Percentiles rank a stretch among this genome's conserved stretches.
Evolutionary conservation across 2,797 vertebrate genomes (phyloP).

Genomic region (Lepus townsendii): DNA sequence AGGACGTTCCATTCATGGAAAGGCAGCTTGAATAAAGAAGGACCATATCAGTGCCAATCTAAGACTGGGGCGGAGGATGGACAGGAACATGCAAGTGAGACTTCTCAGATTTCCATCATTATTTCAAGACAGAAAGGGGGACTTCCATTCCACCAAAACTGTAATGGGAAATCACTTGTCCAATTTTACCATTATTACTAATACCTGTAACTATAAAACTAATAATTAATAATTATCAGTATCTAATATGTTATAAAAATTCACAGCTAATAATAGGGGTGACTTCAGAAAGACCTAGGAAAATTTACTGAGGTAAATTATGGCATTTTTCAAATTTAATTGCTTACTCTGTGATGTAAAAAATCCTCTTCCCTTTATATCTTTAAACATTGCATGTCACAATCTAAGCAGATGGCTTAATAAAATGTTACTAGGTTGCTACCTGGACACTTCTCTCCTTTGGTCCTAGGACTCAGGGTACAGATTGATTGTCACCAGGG

Average conservation of each 20-base stretch:
- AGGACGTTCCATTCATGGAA: neutral
- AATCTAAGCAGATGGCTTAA: neutral
- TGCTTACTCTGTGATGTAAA: neutral
- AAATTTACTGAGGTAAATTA: neutral
- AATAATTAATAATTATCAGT: neutral
- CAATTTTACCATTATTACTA: neutral
- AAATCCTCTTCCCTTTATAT: neutral
- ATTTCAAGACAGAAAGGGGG: neutral
- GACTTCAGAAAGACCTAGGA: neutral
- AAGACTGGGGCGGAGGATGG: neutral
- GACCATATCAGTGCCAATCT: neutral
- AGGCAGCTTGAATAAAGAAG: neutral
- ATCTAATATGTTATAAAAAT: neutral
- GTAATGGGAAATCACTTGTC: neutral
- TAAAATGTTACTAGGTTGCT: neutral
- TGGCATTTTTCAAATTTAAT: neutral
- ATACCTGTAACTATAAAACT: neutral
- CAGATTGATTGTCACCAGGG: neutral
- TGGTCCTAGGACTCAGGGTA: neutral
- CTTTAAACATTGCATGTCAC: neutral
- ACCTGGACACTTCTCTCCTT: neutral
- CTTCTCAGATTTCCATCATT: neutral
- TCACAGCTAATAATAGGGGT: neutral
- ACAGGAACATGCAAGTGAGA: neutral
- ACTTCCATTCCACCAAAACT: neutral